Base-by-base conservation (phyloP, 2,113 vertebrate genomes). In the Sitta europaea region DNA sequence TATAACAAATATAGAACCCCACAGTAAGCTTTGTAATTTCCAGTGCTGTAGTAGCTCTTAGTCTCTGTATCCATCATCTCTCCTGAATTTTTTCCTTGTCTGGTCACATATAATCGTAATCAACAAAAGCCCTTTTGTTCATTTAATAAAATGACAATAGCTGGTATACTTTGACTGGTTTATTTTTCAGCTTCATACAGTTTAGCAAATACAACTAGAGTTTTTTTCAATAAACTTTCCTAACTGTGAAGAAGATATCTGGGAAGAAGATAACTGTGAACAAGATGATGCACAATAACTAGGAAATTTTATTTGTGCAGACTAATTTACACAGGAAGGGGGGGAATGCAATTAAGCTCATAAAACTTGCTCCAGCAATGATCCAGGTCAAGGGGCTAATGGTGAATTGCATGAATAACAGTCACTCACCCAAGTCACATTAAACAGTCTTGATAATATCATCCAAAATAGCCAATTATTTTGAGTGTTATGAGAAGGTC, bases 321-420 rank as follows among this genome's bases (percentile, higher is more conserved):
- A 91, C 77, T 95, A 91, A 97, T 97, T 97, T 95, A 94, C 71
- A 68, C 38, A 50, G 50, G 57, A 94, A 82, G 66, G 35, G 45
- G 47, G 51, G 42, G 18, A 84, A 90, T 93, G 77, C 92, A 95
- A 94, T 96, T 96, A 95, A 95, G 92, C 94, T 95, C 91, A 94
- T 97, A 95, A 97, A 97, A 93, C 92, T 94, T 97, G 96, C 92
- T 94, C 90, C 73, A 94, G 90, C 95, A 95, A 95, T 96, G 96
- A 97, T 97, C 90, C 85, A 96, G 96, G 96, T 97, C 96, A 95
- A 94, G 91, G 73, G 94, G 96, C 91, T 96, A 96, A 96, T 94
- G 89, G 94, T 76, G 94, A 89, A 91, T 81, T 88, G 84, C 90
- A 94, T 92, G 92, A 94, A 77, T 92, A 96, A 92, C 92, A 95